Conservation (phyloP, 2,797 vertebrate species). For the Muscicapa striata region DNA sequence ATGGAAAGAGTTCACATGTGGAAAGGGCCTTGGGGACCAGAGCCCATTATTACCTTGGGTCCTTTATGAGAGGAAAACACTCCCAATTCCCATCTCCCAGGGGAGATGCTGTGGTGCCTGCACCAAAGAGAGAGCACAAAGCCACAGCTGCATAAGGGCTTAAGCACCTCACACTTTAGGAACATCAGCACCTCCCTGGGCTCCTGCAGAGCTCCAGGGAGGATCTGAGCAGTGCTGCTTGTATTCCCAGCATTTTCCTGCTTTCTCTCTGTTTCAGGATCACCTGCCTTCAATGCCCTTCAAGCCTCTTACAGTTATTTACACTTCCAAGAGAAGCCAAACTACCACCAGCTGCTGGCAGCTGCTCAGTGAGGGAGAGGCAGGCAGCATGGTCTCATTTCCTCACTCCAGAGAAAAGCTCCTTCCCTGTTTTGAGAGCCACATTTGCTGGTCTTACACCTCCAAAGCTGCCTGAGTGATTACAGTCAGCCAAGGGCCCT, state of each 20-base stretch:
- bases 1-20: not conserved
- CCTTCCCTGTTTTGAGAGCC: not conserved
- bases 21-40: not conserved
- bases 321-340: not conserved
- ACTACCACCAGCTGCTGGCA: not conserved
- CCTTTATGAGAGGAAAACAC: not conserved
- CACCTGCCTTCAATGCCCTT: not conserved
- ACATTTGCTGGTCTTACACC: not conserved
- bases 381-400: accelerated
- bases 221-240: not conserved
- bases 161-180: not conserved
- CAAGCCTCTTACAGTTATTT: not conserved
- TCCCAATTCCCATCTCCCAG: not conserved
- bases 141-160: not conserved
- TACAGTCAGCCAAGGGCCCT: not conserved
- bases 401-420: not conserved
- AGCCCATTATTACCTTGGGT: not conserved
- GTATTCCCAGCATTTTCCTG: not conserved
- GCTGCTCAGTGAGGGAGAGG: not conserved
- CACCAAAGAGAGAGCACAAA: not conserved
- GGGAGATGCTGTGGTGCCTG: not conserved
- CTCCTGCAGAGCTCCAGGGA: not conserved
- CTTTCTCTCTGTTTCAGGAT: not conserved
- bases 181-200: not conserved
- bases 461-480: not conserved